Evolutionary conservation across 2,888 invertebrate species (phyloP).

Genomic region (Petrophora chlorosata): DNA sequence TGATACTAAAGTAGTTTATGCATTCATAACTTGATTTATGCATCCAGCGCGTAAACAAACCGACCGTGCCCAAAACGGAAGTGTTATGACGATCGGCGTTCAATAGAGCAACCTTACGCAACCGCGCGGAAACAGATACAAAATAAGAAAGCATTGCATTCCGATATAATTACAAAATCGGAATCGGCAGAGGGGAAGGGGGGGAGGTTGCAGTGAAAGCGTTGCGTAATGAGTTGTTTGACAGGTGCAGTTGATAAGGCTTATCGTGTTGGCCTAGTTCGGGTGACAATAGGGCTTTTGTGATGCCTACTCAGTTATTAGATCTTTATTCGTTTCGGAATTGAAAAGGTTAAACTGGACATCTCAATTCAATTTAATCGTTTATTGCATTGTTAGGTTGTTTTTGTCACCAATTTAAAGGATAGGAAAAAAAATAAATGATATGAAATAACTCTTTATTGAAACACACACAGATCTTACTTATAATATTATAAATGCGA

Average conservation of each 20-base stretch:
- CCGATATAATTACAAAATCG: slow-evolving; percentile 74
- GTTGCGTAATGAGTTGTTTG: slow-evolving; percentile 59
- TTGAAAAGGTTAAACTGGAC: no score
- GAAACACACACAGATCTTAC: no score
- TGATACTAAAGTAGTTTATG: background rate
- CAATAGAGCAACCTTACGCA: slow-evolving; percentile 55
- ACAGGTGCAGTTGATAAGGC: slow-evolving; percentile 20
- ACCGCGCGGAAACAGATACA: slow-evolving; percentile 66
- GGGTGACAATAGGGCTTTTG: slow-evolving; percentile 4
- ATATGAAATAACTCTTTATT: no score
- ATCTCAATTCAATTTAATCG: no score
- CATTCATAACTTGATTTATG: slow-evolving; percentile 7
- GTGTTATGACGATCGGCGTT: slow-evolving; percentile 47
- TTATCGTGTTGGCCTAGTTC: slow-evolving; percentile 17
- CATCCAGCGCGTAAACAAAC: slow-evolving; percentile 17
- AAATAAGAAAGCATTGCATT: slow-evolving; percentile 77
- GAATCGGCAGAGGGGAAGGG: slow-evolving; percentile 33
- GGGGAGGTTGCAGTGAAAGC: slow-evolving; percentile 66
- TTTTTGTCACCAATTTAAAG: no score
- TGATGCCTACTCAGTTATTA: background rate
- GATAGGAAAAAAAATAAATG: no score
- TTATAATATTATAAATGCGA: no score
- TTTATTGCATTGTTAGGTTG: no score
- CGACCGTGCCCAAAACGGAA: slow-evolving; percentile 59
- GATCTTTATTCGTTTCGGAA: no score